phyloP scores from a whole-genome alignment of 2,888 invertebrate genomes.

The Helleia helle region DNA sequence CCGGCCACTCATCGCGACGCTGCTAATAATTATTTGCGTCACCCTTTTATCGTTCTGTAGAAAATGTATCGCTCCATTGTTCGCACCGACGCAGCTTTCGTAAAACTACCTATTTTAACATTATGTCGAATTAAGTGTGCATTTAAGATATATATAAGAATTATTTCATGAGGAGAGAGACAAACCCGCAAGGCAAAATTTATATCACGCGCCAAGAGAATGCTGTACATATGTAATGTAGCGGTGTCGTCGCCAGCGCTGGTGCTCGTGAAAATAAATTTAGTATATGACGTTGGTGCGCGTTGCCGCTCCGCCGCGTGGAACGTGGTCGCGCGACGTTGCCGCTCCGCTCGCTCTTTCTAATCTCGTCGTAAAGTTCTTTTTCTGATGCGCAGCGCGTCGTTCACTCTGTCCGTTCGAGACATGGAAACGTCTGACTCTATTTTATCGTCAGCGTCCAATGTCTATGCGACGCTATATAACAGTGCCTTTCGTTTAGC shows the following conservation, averaged over 20 bases:
- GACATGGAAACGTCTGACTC: slow-evolving; percentile 69
- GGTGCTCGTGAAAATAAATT: slow-evolving; percentile 73
- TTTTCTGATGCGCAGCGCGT: slow-evolving; percentile 72
- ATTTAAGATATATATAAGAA: slow-evolving; percentile 28
- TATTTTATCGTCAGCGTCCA: slow-evolving; percentile 66
- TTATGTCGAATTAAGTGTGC: slow-evolving; percentile 25
- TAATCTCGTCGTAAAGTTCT: slow-evolving; percentile 75
- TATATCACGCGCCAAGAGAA: slow-evolving; percentile 47
- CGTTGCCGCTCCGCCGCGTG: slow-evolving; percentile 63
- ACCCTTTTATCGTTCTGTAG: slow-evolving; percentile 61
- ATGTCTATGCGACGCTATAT: slow-evolving; percentile 55
- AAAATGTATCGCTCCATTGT: slow-evolving; percentile 57
- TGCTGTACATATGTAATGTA: slow-evolving; percentile 42
- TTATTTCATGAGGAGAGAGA: slow-evolving; percentile 35
- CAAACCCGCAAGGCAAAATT: slow-evolving; percentile 40
- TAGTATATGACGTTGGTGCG: slow-evolving; percentile 70
- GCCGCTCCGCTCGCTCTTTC: slow-evolving; percentile 70
- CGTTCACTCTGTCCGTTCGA: slow-evolving; percentile 64
- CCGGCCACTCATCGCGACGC: slow-evolving; percentile 65
- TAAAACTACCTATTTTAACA: not conserved
- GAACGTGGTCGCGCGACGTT: slow-evolving; percentile 69
- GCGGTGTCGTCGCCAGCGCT: slow-evolving; percentile 65
- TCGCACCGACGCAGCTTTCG: slow-evolving; percentile 30
- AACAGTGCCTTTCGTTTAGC: slow-evolving; percentile 45
- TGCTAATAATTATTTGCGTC: slow-evolving; percentile 72